Percentiles rank a stretch among this genome's conserved stretches.
These are phyloP conservation scores for Pandion haliaetus DNA, from an alignment of 2,113 vertebrate genomes.

Conservation along the genomic window DNA sequence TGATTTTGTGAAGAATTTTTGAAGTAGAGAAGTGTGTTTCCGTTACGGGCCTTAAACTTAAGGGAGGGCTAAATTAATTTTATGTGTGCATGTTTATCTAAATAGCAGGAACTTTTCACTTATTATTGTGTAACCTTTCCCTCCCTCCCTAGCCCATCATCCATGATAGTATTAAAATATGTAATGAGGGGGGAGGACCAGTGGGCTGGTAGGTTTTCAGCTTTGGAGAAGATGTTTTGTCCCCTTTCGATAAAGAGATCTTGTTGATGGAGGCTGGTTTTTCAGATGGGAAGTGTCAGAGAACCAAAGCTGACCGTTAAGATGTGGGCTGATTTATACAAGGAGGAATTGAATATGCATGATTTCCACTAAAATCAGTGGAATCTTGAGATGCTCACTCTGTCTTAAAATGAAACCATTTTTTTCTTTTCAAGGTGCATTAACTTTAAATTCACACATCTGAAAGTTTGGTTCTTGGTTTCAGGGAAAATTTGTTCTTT, in stretches of 20 bases:
- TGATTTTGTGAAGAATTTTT: neutral
- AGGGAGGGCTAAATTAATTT: neutral
- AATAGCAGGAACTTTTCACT: neutral
- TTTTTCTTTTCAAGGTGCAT: neutral
- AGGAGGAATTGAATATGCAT: neutral
- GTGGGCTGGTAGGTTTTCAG: neutral
- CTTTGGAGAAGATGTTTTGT: neutral
- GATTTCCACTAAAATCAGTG: neutral
- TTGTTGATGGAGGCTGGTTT: neutral
- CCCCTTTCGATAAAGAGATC: neutral
- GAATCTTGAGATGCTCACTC: neutral
- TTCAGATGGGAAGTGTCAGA: neutral
- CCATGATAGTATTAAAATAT: neutral
- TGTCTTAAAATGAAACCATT: neutral
- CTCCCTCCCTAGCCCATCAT: neutral
- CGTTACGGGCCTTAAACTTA: neutral
- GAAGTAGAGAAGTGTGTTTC: neutral
- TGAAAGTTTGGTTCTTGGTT: neutral
- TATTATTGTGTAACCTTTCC: neutral
- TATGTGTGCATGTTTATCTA: neutral
- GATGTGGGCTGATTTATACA: neutral
- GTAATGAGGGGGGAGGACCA: neutral
- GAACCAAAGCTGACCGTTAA: neutral
- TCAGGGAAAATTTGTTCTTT: neutral
- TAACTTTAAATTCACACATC: neutral